Percentiles rank a stretch among this genome's conserved stretches.
Evolutionary conservation across 1,140 invertebrate species (phyloP).

Genomic region (Pogonomyrmex barbatus): DNA sequence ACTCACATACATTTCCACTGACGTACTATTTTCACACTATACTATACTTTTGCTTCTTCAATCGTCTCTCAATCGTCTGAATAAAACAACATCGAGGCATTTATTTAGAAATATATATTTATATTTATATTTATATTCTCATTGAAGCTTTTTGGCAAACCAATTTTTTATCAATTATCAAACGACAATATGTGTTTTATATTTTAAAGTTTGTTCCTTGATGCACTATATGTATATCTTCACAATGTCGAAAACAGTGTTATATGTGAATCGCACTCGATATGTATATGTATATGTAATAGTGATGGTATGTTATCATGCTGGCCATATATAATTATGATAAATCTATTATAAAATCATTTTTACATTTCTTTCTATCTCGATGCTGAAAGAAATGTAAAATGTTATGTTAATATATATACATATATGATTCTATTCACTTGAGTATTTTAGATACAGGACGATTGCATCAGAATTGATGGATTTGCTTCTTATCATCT

Average conservation of each 20-base stretch:
- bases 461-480: slow-evolving; percentile 38
- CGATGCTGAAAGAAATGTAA: neutral
- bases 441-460: slow-evolving; percentile 30
- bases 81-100: slow-evolving; percentile 9
- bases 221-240: neutral
- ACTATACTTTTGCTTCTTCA: neutral
- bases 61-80: neutral
- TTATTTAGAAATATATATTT: slow-evolving; percentile 35
- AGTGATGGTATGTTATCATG: neutral
- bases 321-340: neutral
- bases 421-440: neutral
- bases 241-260: slow-evolving; percentile 20
- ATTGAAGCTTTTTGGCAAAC: neutral
- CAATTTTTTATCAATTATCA: neutral
- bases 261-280: neutral
- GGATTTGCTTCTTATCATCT: slow-evolving; percentile 29
- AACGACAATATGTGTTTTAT: neutral
- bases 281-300: slow-evolving; percentile 4
- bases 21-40: neutral
- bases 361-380: neutral
- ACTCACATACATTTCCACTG: neutral
- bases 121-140: slow-evolving; percentile 1
- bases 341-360: neutral
- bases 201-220: neutral
- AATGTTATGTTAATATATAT: neutral